phyloP scores from a whole-genome alignment of 2,888 invertebrate species.

The Hydropsyche betteni region DNA sequence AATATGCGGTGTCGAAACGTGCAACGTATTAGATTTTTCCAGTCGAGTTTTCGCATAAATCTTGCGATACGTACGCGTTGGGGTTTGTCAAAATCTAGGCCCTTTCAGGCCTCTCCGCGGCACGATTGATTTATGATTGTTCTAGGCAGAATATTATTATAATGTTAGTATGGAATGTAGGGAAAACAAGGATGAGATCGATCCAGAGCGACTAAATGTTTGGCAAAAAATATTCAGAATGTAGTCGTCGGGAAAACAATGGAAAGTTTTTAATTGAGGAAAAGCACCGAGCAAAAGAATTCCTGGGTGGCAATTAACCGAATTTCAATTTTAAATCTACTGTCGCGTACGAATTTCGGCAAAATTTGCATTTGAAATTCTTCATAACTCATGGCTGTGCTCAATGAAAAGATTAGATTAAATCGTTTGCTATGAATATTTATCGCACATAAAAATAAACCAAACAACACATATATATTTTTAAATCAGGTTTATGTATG shows the following conservation, averaged over 20 bases:
- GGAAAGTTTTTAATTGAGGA: not conserved
- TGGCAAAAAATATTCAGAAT: not conserved
- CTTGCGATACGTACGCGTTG: not conserved
- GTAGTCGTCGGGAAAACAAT: not conserved
- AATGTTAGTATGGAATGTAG: too few species aligned
- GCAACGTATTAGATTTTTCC: not conserved
- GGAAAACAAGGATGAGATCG: too few species aligned
- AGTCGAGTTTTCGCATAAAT: constrained; percentile 16
- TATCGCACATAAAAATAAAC: too few species aligned
- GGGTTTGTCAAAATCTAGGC: constrained; percentile 19
- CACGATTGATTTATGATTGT: constrained; percentile 13
- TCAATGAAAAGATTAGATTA: too few species aligned
- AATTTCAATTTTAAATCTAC: constrained; percentile 19
- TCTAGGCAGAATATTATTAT: too few species aligned
- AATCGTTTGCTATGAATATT: too few species aligned
- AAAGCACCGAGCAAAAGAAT: not conserved
- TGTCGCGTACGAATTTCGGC: not conserved
- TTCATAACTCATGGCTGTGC: too few species aligned
- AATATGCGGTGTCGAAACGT: too few species aligned
- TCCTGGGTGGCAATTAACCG: not conserved
- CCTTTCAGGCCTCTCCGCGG: not conserved
- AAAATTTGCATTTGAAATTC: constrained; percentile 2
- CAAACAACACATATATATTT: too few species aligned
- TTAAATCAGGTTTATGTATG: too few species aligned
- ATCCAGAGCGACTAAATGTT: not conserved